Evolutionary conservation across 2,888 invertebrate species (phyloP), one percentile per base, ranked within the genome.

Genomic region (Apamea crenata): DNA sequence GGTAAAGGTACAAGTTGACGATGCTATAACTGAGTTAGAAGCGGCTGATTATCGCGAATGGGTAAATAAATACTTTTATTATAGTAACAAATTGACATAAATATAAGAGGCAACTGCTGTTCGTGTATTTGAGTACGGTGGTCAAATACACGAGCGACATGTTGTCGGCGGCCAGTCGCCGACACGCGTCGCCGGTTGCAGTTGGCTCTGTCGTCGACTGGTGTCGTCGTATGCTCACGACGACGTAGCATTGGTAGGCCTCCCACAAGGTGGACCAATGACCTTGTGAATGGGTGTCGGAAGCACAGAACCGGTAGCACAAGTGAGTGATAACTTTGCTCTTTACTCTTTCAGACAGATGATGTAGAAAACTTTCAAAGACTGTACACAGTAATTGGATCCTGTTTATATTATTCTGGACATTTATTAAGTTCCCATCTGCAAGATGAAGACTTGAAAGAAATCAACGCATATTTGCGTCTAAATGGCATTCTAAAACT

Each of bases 21-120:
- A 99, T 95, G 98, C 99, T 53, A 97, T 99, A 68, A 98, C 98
- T 90, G 99, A 99, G 95, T 97, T 99, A 94, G 99, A 99, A 96
- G 98, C 99, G 25, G 98, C 98, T 95, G 99, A 99, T 96, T 99
- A 99, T 94, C 97, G 98, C 89, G 99, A 99, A 96, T 98, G 98
- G 98, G 98, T 98, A 94, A 93, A 95, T 98, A 94, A 93, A 95
- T 92, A 78, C 47, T 44, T 63, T 75, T 65, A 25, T 36, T 12
- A 25, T 25, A 36, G 25, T 36, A 25, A 32, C 3, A 63, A 32
- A 18, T 16, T 36, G 0, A 59, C 0, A n/a, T n/a, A 12, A 59
- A 59, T 12, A 12, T 4, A 25, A n/a, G 56, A 59, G 12, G 56
- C 56, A 56, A 56, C 56, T n/a, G 21, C 2, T 53, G 53, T 53